Base-by-base conservation (phyloP, 2,888 invertebrate genomes). In the Aromia moschata region DNA sequence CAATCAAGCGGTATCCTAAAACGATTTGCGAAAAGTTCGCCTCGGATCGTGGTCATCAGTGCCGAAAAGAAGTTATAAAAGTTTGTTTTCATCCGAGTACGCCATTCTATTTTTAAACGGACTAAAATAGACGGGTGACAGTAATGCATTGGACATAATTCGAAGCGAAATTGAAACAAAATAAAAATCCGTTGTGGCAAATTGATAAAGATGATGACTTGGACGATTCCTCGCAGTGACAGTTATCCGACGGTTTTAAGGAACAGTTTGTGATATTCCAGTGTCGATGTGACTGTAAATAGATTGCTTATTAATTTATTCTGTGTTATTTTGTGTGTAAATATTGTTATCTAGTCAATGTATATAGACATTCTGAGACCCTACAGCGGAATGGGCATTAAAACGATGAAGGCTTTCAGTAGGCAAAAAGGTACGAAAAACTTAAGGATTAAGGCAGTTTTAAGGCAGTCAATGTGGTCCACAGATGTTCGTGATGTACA, bases 381-480 rank as follows among this genome's bases (percentile, higher is more conserved):
- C 73, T 81, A 80, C 80, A 81, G 81, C 84, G 90, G 90, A 85
- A 91, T 92, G 91, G 91, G 91, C 90, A 90, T 91, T 87, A 91
- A 91, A 88, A 87, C 87, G 84, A 90, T 91, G 90, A 91, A 91
- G 87, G 89, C 91, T 85, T 90, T 90, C 85, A 89, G 87, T 86
- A 90, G 90, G 87, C 88, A 89, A 82, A 91, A 90, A 90, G 90
- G 90, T 91, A 84, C 67, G 72, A 64, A 60, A 45, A 51, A 40
- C 37, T 40, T 12, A 43, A 45, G 31, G 38, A 20, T 55, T 46
- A 46, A 37, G 38, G 37, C 33, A 37, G 31, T 38, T 11, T 45
- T 36, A 40, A 44, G 46, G 15, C 36, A 20, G 37, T 17, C 40
- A 56, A 56, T 56, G 56, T 56, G 56, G 56, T 41, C 16, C 49